These are phyloP conservation scores for Thyatira batis DNA, from an alignment of 2,888 invertebrate species.

Conservation along the genomic window DNA sequence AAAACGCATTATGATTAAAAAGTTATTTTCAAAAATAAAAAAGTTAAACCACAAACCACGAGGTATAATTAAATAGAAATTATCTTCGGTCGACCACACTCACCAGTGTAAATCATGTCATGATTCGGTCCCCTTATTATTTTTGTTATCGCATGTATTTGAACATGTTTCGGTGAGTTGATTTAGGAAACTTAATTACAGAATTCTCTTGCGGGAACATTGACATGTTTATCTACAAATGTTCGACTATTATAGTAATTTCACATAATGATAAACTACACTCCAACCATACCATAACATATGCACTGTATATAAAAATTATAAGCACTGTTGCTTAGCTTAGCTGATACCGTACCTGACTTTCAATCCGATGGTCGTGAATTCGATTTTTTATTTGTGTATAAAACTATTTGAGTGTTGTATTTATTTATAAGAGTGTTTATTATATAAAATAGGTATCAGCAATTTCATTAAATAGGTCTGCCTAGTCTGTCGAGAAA, in stretches of 20 bases:
- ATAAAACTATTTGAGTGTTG: too few species aligned
- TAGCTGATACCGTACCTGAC: too few species aligned
- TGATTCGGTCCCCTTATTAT: conserved; percentile 30
- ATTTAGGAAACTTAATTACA: conserved; percentile 36
- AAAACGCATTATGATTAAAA: conserved; percentile 13
- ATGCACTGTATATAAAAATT: too few species aligned
- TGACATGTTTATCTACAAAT: conserved; percentile 16
- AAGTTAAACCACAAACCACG: conserved; percentile 33
- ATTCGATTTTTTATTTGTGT: too few species aligned
- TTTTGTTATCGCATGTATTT: conserved; percentile 19
- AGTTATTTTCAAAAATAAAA: conserved; percentile 17
- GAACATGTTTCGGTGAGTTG: conserved; percentile 16
- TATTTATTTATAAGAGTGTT: too few species aligned
- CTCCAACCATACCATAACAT: too few species aligned
- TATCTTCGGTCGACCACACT: conserved; percentile 19
- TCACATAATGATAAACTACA: too few species aligned
- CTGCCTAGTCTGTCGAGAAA: too few species aligned
- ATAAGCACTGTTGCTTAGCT: too few species aligned
- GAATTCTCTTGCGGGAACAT: conserved; percentile 34
- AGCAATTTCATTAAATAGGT: too few species aligned
- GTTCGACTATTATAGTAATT: conserved; percentile 22
- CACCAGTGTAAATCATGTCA: conserved; percentile 28
- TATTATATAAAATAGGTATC: too few species aligned
- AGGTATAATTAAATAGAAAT: conserved; percentile 22
- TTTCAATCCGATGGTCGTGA: too few species aligned